Conservation (phyloP, 1,140 invertebrate genomes). For the Geopemphigus sp. region DNA sequence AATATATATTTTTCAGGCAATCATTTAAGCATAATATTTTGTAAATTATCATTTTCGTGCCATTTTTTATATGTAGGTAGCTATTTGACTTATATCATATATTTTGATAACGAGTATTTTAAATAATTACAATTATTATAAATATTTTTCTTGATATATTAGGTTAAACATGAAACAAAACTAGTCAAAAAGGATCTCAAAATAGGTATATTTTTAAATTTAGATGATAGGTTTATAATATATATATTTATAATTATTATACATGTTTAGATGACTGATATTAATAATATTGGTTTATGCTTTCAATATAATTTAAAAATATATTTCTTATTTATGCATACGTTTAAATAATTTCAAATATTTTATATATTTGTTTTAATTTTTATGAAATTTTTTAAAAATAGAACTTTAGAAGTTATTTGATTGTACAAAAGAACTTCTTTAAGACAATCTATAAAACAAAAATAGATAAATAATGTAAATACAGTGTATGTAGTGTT, state of each 20-base stretch:
- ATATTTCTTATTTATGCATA: neutral
- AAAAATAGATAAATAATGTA: neutral
- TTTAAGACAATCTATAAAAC: neutral
- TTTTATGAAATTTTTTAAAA: too few relatives aligned
- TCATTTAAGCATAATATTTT: neutral
- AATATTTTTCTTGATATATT: neutral
- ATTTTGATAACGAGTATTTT: too few relatives aligned
- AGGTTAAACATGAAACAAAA: neutral
- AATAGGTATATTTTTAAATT: too few relatives aligned
- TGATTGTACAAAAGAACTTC: too few relatives aligned
- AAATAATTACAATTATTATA: too few relatives aligned
- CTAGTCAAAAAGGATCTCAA: slow-evolving; percentile 10
- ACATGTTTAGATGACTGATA: neutral
- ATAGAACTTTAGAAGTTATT: neutral
- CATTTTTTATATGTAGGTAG: neutral
- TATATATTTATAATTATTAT: neutral
- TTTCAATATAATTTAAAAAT: neutral
- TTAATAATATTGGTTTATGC: neutral
- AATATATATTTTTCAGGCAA: neutral
- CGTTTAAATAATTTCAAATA: neutral
- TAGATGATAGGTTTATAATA: neutral
- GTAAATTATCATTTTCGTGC: neutral
- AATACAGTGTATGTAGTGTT: too few relatives aligned
- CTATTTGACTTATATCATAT: neutral
- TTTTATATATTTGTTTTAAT: too few relatives aligned